Conservation (phyloP, 2,113 vertebrate genomes). For the Gavia stellata region DNA sequence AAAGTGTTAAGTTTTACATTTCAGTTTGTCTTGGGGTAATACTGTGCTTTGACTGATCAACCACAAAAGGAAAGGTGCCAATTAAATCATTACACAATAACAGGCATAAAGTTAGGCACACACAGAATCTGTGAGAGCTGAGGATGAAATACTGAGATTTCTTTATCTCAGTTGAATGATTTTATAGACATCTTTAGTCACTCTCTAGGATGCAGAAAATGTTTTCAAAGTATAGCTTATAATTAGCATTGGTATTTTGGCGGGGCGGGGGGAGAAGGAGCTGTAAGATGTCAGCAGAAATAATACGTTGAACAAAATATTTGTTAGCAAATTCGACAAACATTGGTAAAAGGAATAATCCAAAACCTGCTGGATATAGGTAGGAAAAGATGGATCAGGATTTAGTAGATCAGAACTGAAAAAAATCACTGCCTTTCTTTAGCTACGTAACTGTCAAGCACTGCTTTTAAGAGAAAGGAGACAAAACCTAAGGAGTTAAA, state of each 20-base stretch:
- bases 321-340: not conserved
- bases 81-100: not conserved
- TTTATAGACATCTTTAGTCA: not conserved
- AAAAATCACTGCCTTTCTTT: not conserved
- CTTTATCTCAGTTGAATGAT: not conserved
- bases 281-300: not conserved
- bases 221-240: not conserved
- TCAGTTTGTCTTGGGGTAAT: not conserved
- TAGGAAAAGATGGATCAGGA: not conserved
- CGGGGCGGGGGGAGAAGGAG: fast-evolving
- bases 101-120: not conserved
- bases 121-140: not conserved
- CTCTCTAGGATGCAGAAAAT: not conserved
- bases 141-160: not conserved
- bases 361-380: not conserved
- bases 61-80: not conserved
- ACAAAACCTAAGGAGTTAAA: not conserved
- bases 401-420: not conserved
- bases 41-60: not conserved
- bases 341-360: not conserved
- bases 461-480: not conserved
- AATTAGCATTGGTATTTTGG: not conserved
- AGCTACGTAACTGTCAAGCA: not conserved
- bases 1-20: not conserved
- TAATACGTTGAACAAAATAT: not conserved